Base-by-base conservation (phyloP, 2,797 vertebrate species). In the Myoxocephalus aenaeus region DNA sequence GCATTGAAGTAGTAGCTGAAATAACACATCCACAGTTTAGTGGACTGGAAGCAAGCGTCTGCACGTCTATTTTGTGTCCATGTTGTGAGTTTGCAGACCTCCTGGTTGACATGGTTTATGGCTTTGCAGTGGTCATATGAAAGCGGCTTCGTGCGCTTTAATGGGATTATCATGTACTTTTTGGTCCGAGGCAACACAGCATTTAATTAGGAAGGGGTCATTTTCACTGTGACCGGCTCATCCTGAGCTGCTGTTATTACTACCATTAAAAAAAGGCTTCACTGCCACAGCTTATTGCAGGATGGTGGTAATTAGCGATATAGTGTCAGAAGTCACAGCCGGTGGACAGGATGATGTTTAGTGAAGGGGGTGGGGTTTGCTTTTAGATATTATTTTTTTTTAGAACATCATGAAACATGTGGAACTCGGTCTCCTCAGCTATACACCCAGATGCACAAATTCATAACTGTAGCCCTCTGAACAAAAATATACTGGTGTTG, bases 151-250 rank as follows among this genome's bases (percentile, higher is more conserved):
- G 0, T 81, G 65, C 76, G 80, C 86, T 90, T 89, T 86, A 86
- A 89, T 89, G 82, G 86, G 84, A 87, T 91, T 87, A 91, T 89
- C 77, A 70, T 90, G 86, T 89, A 79, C 81, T 86, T 86, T 56
- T 85, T 85, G 81, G 71, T 90, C 59, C 65, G 75, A 80, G 88
- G 85, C 85, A 80, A 81, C 75, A 29, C 73, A 63, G 76, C 87
- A 73, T 91, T 91, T 91, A 90, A 93, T 91, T 90, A 90, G 85
- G 56, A 80, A 17, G 68, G 77, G 90, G 89, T 93, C 90, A 74
- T 85, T 27, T 88, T 88, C 64, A 50, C 56, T 76, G 86, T 83
- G 85, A 87, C 89, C 65, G 13, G 56, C 79, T 86, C 85, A 68
- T 80, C 86, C 82, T 65, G 51, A 83, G 77, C 76, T 77, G 67